Base-by-base conservation (phyloP, 2,888 invertebrate genomes). In the Diarsia brunnea region DNA sequence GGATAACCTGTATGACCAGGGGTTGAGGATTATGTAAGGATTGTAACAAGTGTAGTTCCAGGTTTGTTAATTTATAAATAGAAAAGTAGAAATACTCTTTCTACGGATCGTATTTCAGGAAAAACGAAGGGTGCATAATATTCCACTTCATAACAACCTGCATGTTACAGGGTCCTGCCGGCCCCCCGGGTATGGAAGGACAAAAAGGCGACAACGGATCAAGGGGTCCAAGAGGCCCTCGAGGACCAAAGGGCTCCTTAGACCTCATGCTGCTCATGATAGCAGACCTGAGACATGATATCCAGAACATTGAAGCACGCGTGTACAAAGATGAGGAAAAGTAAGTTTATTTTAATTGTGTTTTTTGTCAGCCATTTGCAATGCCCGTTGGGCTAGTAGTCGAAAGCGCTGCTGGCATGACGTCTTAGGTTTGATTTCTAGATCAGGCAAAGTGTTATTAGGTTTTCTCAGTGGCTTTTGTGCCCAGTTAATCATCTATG, bases 271-370 rank as follows among this genome's bases (percentile, higher is more conserved):
- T 98, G 66, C 95, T 98, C 0, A 93, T 98, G 87, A 92, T 98
- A 81, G 97, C 97, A 4, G 97, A 98, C 88, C 92, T 97, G 51
- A 94, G 97, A 73, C 97, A 97, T 82, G 97, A 97, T 87, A 97
- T 97, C 79, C 96, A 97, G 67, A 97, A 97, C 87, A 91, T 97
- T 58, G 97, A 97, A 89, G 94, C 96, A 43, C 95, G 93, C 86
- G 97, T 97, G 5, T 97, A 97, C 84, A 92, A 92, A 69, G 95
- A 97, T 68, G 97, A 97, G 2, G 97, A 97, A 90, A 87, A 87
- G 90, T 90, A 69, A 85, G 89, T 84, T 43, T 16, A 0, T 38
- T 63, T 12, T 14, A 31, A 19, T 16, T 27, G 19, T 19, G 10
- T 27, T 27, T 24, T 58, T 0, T 4, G 53, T 53, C 53, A 51